A percentile compares a stretch with the other conserved stretches of the same genome.
These are phyloP conservation scores for Sus scrofa DNA, from an alignment of 2,113 vertebrate genomes.

Conservation along the genomic window DNA sequence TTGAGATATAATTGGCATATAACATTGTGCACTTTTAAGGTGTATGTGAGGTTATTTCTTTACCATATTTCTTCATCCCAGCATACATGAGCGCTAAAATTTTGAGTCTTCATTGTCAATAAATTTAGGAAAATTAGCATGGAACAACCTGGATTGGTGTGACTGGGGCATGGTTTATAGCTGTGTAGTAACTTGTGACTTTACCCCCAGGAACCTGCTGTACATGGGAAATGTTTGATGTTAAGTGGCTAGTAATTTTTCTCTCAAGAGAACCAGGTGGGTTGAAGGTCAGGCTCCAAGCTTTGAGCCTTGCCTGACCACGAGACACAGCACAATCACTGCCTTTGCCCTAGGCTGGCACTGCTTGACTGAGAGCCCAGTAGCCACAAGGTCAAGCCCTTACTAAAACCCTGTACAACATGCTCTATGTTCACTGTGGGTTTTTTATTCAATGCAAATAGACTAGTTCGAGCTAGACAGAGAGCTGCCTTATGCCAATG, in stretches of 20 bases:
- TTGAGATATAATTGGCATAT: neutral
- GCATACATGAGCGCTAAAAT: neutral
- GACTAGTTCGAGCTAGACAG: neutral
- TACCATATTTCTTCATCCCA: neutral
- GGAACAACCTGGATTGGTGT: neutral
- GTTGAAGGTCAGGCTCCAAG: neutral
- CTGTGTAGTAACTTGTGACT: neutral
- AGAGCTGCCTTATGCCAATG: neutral
- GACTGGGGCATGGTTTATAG: neutral
- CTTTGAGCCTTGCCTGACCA: neutral
- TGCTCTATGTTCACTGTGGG: neutral
- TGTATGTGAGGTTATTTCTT: neutral
- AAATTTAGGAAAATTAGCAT: neutral
- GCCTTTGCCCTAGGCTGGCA: neutral
- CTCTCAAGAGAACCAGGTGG: neutral
- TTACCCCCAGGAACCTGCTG: neutral
- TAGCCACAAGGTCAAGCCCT: neutral
- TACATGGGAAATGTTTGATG: neutral
- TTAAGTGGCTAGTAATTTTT: neutral
- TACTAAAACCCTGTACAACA: neutral
- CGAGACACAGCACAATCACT: neutral
- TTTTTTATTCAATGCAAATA: neutral
- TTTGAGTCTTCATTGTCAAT: neutral
- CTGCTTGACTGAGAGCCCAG: neutral
- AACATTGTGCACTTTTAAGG: neutral